These are phyloP conservation scores for Epinephelus coioides DNA, from an alignment of 2,797 vertebrate genomes.

Conservation along the genomic window DNA sequence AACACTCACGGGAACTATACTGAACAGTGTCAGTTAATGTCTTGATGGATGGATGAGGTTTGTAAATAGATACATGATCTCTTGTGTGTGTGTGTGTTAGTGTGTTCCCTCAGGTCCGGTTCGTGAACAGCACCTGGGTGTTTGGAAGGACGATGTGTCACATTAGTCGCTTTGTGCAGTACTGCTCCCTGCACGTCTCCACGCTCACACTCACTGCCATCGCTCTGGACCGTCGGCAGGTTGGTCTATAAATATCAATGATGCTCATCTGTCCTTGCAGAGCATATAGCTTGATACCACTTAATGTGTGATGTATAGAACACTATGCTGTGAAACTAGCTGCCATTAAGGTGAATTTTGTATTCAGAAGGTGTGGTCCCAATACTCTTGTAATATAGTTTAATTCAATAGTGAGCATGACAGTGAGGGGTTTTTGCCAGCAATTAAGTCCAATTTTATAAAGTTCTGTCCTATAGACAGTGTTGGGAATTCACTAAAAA, in stretches of 20 bases:
- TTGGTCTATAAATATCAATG: constrained; percentile 60
- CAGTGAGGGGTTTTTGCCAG: background rate
- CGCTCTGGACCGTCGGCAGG: constrained; percentile 94
- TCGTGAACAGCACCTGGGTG: constrained; percentile 95
- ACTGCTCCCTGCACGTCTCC: constrained; percentile 95
- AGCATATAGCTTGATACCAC: background rate
- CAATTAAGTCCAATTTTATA: too few species aligned
- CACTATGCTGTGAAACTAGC: background rate
- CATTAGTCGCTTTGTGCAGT: constrained; percentile 94
- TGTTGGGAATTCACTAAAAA: too few species aligned
- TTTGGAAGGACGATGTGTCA: constrained; percentile 96
- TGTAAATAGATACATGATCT: background rate
- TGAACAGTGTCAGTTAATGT: background rate
- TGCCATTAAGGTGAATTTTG: background rate
- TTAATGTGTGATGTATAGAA: background rate
- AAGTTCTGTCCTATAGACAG: too few species aligned
- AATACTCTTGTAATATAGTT: background rate
- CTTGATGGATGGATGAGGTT: background rate
- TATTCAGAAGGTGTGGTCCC: background rate
- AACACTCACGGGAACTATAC: background rate
- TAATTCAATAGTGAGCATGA: background rate
- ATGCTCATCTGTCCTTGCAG: background rate
- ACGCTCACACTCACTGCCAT: constrained; percentile 94
- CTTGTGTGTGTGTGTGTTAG: constrained; percentile 11
- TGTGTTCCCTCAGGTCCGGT: constrained; percentile 87